phyloP scores from a whole-genome alignment of 2,797 vertebrate species.

The Brachymystax lenok region DNA sequence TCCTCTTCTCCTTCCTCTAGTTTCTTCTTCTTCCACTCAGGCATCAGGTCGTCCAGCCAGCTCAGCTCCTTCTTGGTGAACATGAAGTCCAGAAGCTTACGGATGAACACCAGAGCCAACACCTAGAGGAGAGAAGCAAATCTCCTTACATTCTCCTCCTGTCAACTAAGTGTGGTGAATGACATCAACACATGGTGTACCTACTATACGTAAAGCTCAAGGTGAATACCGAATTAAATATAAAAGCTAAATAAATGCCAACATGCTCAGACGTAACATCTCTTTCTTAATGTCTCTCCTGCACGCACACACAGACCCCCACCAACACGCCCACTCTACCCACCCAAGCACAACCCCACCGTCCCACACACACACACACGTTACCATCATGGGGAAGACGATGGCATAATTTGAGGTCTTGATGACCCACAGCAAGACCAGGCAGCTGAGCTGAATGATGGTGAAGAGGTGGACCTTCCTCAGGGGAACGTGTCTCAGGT shows the following conservation, averaged over 20 bases:
- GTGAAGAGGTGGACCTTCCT: slow-evolving; percentile 98
- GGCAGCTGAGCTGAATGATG: slow-evolving; percentile 90
- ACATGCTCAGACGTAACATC: background rate
- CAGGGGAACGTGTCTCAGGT: slow-evolving; percentile 96
- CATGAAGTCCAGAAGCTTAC: slow-evolving; percentile 94
- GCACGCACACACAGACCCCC: background rate
- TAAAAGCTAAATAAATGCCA: background rate
- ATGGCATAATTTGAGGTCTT: slow-evolving; percentile 96
- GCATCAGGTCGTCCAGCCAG: slow-evolving; percentile 98
- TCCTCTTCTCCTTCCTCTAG: slow-evolving; percentile 96
- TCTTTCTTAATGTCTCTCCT: background rate
- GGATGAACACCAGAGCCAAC: slow-evolving; percentile 93
- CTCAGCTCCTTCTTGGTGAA: slow-evolving; percentile 95
- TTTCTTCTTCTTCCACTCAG: slow-evolving; percentile 99
- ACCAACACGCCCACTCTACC: background rate
- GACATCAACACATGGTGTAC: background rate
- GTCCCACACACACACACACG: background rate
- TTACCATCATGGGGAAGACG: slow-evolving; percentile 99
- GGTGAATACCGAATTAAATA: background rate
- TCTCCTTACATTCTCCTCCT: background rate
- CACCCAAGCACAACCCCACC: background rate
- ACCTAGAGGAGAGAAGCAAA: slow-evolving; percentile 75
- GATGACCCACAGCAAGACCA: slow-evolving; percentile 94
- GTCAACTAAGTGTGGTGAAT: background rate
- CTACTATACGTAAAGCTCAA: background rate